Evolutionary conservation across 2,113 vertebrate species (phyloP).

Genomic region (Thamnaconus septentrionalis): DNA sequence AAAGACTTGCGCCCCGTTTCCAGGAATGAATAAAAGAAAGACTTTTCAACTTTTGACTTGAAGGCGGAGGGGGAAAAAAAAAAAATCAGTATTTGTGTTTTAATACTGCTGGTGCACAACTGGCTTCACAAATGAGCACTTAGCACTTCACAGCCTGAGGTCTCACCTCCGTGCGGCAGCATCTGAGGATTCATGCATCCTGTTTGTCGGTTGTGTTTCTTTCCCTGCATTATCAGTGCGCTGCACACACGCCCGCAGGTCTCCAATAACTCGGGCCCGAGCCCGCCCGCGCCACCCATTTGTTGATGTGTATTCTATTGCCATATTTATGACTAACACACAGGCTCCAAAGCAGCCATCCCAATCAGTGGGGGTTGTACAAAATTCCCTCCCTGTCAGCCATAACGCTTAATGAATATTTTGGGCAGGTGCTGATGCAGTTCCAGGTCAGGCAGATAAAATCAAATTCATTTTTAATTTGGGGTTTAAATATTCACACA

Average conservation of each 20-base stretch:
- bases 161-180: slow-evolving; percentile 52
- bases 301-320: slow-evolving; percentile 65
- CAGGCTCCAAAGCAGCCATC: slow-evolving; percentile 45
- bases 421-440: slow-evolving; percentile 62
- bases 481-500: too few relatives aligned
- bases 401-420: slow-evolving; percentile 63
- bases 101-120: slow-evolving; percentile 34
- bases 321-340: slow-evolving; percentile 63
- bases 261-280: slow-evolving; percentile 54
- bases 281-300: slow-evolving; percentile 27
- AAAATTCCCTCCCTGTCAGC: slow-evolving; percentile 25
- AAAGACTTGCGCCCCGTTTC: slow-evolving; percentile 12
- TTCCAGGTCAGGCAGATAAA: slow-evolving; percentile 4
- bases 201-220: slow-evolving; percentile 31
- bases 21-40: slow-evolving; percentile 37
- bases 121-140: slow-evolving; percentile 52
- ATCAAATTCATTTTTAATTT: too few relatives aligned
- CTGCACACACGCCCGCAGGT: slow-evolving; percentile 53
- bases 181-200: slow-evolving; percentile 41
- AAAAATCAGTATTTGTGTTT: slow-evolving; percentile 23
- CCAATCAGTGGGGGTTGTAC: slow-evolving; percentile 51
- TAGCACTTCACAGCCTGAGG: slow-evolving; percentile 34
- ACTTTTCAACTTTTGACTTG: slow-evolving; percentile 35
- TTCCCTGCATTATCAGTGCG: slow-evolving; percentile 56
- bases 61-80: slow-evolving; percentile 17